A percentile compares a stretch with the other conserved stretches of the same genome.
phyloP scores from a whole-genome alignment of 2,797 vertebrate genomes.

The Platyrinchus mystaceus region DNA sequence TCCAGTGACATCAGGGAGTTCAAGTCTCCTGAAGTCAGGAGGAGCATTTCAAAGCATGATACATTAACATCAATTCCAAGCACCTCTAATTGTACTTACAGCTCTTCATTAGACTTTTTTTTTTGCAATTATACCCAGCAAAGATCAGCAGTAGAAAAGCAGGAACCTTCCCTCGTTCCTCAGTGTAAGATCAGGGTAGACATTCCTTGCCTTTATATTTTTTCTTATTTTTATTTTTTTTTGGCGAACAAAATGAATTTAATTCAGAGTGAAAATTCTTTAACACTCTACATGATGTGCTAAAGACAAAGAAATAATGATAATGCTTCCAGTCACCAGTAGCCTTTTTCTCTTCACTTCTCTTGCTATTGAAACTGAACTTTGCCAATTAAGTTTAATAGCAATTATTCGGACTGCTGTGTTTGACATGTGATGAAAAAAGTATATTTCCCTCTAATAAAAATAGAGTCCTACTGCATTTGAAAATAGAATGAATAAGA shows the following conservation, averaged over 20 bases:
- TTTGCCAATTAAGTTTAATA: slow-evolving; percentile 34
- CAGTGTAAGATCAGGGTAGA: not conserved
- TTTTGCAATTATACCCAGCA: not conserved
- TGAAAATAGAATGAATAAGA: slow-evolving; percentile 69
- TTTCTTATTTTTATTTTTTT: too few species aligned
- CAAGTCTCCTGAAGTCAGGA: not conserved
- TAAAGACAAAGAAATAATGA: not conserved
- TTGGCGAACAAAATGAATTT: not conserved
- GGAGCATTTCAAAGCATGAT: not conserved
- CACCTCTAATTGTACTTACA: not conserved
- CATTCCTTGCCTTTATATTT: not conserved
- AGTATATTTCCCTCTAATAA: slow-evolving; percentile 55
- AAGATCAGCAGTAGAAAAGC: not conserved
- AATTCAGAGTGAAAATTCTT: not conserved
- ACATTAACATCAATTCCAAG: not conserved
- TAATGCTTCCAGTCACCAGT: not conserved
- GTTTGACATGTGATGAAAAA: not conserved
- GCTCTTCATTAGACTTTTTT: not conserved
- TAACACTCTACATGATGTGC: not conserved
- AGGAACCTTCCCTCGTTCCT: not conserved
- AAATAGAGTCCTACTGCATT: slow-evolving; percentile 61
- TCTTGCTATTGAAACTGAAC: slow-evolving; percentile 19
- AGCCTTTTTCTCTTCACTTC: not conserved
- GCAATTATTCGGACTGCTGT: slow-evolving; percentile 17
- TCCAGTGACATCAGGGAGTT: not conserved